Evolutionary conservation across 2,113 vertebrate genomes (phyloP).

Genomic region (Glaucomys volans): DNA sequence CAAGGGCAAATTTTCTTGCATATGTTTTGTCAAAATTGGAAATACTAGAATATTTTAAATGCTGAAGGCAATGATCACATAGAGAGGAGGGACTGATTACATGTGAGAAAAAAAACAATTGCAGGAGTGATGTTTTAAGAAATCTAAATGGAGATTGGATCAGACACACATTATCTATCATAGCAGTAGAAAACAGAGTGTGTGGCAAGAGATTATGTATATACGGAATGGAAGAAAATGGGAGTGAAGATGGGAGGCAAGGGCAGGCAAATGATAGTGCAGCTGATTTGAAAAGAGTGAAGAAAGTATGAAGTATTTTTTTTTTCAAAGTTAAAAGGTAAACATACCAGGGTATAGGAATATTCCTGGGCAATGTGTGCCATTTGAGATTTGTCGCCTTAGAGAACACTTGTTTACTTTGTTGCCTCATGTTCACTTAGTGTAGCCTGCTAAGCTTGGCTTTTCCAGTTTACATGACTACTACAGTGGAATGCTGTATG

Average conservation of each 20-base stretch:
- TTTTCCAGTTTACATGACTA: background rate
- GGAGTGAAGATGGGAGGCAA: background rate
- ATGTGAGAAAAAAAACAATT: background rate
- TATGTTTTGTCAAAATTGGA: conserved; percentile 6
- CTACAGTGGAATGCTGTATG: background rate
- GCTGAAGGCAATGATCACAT: background rate
- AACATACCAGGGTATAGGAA: background rate
- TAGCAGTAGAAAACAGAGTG: background rate
- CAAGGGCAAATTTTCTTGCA: background rate
- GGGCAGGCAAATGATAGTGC: background rate
- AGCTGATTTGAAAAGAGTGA: background rate
- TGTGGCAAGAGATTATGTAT: background rate
- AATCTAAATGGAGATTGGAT: background rate
- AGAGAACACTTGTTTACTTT: background rate
- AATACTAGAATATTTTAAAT: background rate
- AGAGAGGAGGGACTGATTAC: background rate
- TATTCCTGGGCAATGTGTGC: background rate
- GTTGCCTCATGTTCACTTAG: background rate
- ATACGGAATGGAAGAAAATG: background rate
- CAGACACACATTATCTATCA: background rate
- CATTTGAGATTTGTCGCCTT: background rate
- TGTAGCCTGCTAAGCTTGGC: background rate
- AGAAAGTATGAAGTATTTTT: background rate
- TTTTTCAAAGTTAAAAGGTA: background rate
- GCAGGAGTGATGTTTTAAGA: background rate